Percentiles rank a stretch among this genome's conserved stretches.
Evolutionary conservation across 1,140 invertebrate genomes (phyloP).

Genomic region (Argopecten irradians): DNA sequence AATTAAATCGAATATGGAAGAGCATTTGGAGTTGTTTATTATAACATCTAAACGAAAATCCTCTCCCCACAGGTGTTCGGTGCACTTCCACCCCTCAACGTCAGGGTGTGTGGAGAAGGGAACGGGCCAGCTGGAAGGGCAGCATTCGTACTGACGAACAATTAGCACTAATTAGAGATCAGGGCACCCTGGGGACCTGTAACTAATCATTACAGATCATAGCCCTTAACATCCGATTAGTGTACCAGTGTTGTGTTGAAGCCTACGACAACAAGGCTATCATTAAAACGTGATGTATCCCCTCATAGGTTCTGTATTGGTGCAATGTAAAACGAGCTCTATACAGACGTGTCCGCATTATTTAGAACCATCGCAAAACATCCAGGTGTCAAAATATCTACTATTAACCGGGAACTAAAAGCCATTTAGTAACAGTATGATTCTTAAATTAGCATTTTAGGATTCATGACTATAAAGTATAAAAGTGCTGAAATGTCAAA

Average conservation of each 20-base stretch:
- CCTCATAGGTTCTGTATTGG: background rate
- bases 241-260: background rate
- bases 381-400: conserved; percentile 18
- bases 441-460: conserved; percentile 12
- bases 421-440: conserved; percentile 21
- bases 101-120: background rate
- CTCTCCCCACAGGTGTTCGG: background rate
- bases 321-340: background rate
- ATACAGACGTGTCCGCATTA: background rate
- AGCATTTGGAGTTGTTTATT: background rate
- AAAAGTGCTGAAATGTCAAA: background rate
- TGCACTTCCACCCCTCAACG: background rate
- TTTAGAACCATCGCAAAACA: background rate
- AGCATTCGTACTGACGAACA: background rate
- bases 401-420: background rate
- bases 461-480: background rate
- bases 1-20: too few species aligned
- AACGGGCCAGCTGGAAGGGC: background rate
- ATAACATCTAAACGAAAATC: background rate
- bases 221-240: background rate
- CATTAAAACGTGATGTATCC: background rate
- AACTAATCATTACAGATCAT: background rate
- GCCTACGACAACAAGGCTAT: background rate
- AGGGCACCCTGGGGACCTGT: background rate
- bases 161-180: conserved; percentile 11